Conservation (phyloP, 1,140 invertebrate species). For the Anoplophora glabripennis region DNA sequence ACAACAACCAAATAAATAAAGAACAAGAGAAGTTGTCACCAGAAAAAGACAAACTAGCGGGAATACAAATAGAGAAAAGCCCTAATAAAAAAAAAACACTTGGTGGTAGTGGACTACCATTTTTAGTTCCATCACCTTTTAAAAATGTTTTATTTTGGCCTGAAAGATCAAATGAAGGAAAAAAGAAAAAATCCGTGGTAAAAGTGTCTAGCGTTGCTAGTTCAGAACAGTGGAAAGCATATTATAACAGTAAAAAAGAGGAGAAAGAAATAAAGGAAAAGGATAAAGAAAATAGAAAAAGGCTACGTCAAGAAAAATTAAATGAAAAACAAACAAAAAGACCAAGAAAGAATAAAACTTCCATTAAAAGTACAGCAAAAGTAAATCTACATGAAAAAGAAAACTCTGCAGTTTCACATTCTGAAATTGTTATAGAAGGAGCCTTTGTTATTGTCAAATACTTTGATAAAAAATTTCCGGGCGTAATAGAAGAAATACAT, state of each 20-base stretch:
- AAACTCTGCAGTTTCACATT: neutral
- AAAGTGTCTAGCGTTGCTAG: neutral
- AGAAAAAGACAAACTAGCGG: too few relatives aligned
- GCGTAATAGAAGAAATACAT: too few relatives aligned
- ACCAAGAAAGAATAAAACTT: neutral
- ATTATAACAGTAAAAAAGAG: neutral
- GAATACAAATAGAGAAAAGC: too few relatives aligned
- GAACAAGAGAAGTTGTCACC: too few relatives aligned
- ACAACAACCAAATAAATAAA: too few relatives aligned
- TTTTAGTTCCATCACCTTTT: neutral
- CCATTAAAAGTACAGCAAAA: too few relatives aligned
- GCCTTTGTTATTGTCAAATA: conserved; percentile 5
- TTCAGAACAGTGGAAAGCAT: conserved; percentile 4
- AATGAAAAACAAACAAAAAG: neutral
- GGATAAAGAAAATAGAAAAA: neutral
- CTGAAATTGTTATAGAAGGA: neutral
- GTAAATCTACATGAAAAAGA: neutral
- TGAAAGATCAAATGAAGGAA: neutral
- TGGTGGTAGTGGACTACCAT: conserved; percentile 1
- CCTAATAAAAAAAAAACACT: neutral
- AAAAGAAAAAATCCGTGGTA: neutral
- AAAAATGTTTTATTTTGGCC: neutral
- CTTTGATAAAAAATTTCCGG: too few relatives aligned
- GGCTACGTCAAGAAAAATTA: neutral
- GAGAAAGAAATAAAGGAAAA: neutral